Evolutionary conservation across 2,888 invertebrate genomes (phyloP).

Genomic region (Lithophane semibrunnea): DNA sequence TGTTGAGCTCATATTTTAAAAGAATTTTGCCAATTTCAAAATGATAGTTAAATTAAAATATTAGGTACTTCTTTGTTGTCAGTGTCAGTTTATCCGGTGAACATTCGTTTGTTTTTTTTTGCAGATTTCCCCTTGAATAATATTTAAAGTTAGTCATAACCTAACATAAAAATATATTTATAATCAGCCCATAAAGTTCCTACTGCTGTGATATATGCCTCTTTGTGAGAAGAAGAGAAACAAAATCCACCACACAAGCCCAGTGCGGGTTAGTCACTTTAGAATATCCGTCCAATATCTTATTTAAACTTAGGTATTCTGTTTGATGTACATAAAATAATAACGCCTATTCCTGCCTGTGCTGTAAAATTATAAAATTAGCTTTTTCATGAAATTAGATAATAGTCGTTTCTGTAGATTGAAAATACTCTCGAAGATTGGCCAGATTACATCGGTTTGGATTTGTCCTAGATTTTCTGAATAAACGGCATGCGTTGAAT

Average conservation of each 20-base stretch:
- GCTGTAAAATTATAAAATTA: not conserved
- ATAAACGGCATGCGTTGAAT: too few relatives aligned
- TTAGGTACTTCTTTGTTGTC: slow-evolving; percentile 18
- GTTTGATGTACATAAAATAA: not conserved
- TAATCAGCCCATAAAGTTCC: not conserved
- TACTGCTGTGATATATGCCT: not conserved
- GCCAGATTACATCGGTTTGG: too few relatives aligned
- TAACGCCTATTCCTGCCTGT: not conserved
- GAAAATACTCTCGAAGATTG: too few relatives aligned
- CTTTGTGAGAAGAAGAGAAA: not conserved
- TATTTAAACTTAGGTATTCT: too few relatives aligned
- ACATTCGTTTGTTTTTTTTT: slow-evolving; percentile 20
- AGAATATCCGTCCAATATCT: not conserved
- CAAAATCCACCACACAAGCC: not conserved
- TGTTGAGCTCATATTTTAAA: too few relatives aligned
- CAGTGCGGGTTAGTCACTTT: not conserved
- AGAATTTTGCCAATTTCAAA: not conserved
- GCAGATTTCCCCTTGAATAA: not conserved
- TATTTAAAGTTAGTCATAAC: too few relatives aligned
- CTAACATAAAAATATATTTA: too few relatives aligned
- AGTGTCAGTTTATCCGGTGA: slow-evolving; percentile 14
- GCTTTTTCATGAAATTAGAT: too few relatives aligned
- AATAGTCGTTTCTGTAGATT: too few relatives aligned
- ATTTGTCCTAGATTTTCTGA: too few relatives aligned
- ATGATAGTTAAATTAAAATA: not conserved